Evolutionary conservation across 2,797 vertebrate genomes (phyloP).

Genomic region (Pseudochirops corinnae): DNA sequence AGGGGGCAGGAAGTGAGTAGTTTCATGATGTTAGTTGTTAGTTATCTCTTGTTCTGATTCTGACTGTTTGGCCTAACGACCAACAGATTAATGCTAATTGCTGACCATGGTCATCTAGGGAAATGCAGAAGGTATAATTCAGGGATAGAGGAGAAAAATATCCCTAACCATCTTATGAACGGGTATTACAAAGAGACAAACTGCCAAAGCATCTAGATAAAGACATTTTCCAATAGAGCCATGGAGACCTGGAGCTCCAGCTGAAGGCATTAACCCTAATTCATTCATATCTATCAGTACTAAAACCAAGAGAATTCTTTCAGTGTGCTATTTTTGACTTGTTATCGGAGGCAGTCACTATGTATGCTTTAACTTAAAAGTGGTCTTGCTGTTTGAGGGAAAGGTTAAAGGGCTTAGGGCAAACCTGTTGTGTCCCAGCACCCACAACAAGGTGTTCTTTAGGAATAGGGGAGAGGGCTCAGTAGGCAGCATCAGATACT

Average conservation of each 20-base stretch:
- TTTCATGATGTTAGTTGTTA: neutral
- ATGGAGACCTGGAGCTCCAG: neutral
- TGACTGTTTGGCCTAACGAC: neutral
- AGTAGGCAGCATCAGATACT: neutral
- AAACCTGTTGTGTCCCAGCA: neutral
- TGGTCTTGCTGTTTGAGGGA: neutral
- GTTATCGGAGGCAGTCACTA: neutral
- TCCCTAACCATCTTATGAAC: neutral
- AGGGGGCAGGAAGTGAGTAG: neutral
- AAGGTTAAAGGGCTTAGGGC: neutral
- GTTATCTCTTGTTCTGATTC: neutral
- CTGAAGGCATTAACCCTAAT: neutral
- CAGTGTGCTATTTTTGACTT: neutral
- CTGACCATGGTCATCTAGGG: neutral
- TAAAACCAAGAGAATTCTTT: neutral
- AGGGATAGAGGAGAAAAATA: neutral
- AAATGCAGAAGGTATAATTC: neutral
- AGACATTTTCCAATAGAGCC: neutral
- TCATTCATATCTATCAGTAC: neutral
- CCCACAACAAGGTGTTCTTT: neutral
- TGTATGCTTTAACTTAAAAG: neutral
- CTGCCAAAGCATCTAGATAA: neutral
- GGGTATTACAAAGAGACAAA: neutral
- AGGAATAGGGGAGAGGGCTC: neutral
- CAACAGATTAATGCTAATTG: neutral